Evolutionary conservation across 1,140 invertebrate genomes (phyloP).

Genomic region (Saxidomus purpurata): DNA sequence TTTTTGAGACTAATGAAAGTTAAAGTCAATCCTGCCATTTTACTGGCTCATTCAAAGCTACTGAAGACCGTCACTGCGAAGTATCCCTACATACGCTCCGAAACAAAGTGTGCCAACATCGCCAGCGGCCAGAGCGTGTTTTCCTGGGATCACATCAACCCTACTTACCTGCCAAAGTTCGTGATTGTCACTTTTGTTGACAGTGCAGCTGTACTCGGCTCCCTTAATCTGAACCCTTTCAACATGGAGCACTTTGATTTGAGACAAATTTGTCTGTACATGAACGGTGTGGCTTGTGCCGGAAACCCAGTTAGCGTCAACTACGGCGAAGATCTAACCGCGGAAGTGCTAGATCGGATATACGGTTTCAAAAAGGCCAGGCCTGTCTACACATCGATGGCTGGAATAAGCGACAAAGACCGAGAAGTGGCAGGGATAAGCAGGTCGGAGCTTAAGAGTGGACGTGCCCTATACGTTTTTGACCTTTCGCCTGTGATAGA

Average conservation of each 20-base stretch:
- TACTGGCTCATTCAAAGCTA: conserved; percentile 29
- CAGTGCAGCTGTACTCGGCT: neutral
- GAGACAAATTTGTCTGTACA: conserved; percentile 36
- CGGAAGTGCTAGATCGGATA: neutral
- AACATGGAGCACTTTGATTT: conserved; percentile 59
- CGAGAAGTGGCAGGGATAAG: neutral
- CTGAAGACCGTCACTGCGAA: conserved; percentile 16
- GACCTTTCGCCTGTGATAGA: neutral
- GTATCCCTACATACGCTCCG: conserved; percentile 26
- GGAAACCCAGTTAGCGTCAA: conserved; percentile 60
- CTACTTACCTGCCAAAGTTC: conserved; percentile 31
- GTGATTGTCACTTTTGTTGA: conserved; percentile 37
- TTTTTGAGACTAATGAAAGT: conserved; percentile 24
- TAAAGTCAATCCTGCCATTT: conserved; percentile 45
- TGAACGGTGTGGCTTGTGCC: conserved; percentile 43
- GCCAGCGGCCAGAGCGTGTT: conserved; percentile 39
- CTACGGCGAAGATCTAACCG: neutral
- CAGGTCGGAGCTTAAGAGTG: neutral
- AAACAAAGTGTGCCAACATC: conserved; percentile 40
- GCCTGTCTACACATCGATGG: neutral
- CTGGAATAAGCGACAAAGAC: neutral
- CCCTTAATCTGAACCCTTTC: conserved; percentile 45
- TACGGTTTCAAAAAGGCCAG: neutral
- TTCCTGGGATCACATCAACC: conserved; percentile 60
- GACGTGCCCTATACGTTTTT: neutral